These are phyloP conservation scores for Ennomos quercinarius DNA, from an alignment of 2,888 invertebrate species.

Conservation along the genomic window DNA sequence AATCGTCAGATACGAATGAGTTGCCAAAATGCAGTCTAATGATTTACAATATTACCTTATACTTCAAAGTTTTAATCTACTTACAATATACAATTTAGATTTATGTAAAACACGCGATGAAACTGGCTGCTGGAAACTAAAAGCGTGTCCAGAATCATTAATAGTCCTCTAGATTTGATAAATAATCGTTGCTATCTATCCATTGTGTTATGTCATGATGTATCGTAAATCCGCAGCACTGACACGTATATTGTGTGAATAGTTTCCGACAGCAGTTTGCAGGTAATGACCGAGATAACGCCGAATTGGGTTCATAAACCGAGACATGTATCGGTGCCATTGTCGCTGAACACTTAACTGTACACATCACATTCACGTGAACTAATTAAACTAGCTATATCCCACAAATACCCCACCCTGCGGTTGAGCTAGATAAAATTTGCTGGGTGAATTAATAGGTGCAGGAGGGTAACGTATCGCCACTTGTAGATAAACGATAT, in stretches of 20 bases:
- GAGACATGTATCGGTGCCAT: constrained; percentile 21
- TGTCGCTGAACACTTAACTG: constrained; percentile 8
- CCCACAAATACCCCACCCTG: constrained; percentile 19
- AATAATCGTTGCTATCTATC: constrained; percentile 15
- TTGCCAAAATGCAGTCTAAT: too few relatives aligned
- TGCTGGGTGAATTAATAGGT: constrained; percentile 25
- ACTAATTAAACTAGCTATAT: constrained; percentile 30
- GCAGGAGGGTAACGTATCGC: constrained; percentile 24
- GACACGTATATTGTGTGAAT: constrained; percentile 16
- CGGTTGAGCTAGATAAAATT: constrained; percentile 31
- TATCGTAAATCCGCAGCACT: constrained; percentile 11
- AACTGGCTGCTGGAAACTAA: background rate
- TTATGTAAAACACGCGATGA: background rate
- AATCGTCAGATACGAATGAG: background rate
- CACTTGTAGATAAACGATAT: constrained; percentile 32
- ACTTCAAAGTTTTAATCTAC: too few relatives aligned
- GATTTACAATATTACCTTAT: too few relatives aligned
- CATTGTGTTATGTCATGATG: constrained; percentile 12
- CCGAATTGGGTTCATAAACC: constrained; percentile 24
- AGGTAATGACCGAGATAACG: constrained; percentile 32
- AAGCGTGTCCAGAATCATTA: constrained; percentile 11
- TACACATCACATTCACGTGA: constrained; percentile 19
- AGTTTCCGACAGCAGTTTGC: constrained; percentile 26
- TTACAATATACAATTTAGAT: too few relatives aligned
- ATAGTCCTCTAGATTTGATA: constrained; percentile 11